Conservation (phyloP, 2,888 invertebrate genomes). For the Sinohyriopsis cumingii region DNA sequence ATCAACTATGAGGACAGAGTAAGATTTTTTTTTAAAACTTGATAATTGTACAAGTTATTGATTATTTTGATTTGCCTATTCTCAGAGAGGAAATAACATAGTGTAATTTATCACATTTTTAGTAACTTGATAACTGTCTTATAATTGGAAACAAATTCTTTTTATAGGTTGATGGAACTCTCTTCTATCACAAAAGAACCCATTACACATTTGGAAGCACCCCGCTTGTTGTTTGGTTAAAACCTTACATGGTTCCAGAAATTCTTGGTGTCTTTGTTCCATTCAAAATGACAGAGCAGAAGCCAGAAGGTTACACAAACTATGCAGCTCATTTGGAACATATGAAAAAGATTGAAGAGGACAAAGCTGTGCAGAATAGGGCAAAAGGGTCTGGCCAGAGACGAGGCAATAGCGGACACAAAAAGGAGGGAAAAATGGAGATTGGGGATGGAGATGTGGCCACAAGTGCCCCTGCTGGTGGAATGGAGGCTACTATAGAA, state of each 20-base stretch:
- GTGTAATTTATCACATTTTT: not conserved
- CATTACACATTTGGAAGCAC: conserved; percentile 86
- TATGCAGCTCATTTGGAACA: conserved; percentile 54
- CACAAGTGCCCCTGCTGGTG: conserved; percentile 15
- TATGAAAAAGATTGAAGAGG: conserved; percentile 23
- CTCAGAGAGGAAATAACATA: not conserved
- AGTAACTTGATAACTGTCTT: not conserved
- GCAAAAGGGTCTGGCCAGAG: conserved; percentile 16
- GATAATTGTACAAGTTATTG: no score
- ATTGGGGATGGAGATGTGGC: conserved; percentile 23
- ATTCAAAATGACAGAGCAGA: conserved; percentile 46
- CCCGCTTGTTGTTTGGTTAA: conserved; percentile 94
- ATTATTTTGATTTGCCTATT: no score
- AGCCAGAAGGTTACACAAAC: conserved; percentile 53
- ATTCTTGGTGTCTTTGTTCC: conserved; percentile 76
- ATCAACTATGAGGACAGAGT: no score
- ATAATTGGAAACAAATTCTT: not conserved
- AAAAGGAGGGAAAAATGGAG: conserved; percentile 11
- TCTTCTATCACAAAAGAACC: conserved; percentile 91
- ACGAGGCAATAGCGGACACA: conserved; percentile 14
- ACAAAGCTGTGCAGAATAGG: conserved; percentile 15
- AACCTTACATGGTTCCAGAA: conserved; percentile 89
- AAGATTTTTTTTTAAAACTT: no score
- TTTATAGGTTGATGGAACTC: conserved; percentile 83
- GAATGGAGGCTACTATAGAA: conserved; percentile 1